Conservation (phyloP, 2,113 vertebrate species). For the Seriola quinqueradiata region DNA sequence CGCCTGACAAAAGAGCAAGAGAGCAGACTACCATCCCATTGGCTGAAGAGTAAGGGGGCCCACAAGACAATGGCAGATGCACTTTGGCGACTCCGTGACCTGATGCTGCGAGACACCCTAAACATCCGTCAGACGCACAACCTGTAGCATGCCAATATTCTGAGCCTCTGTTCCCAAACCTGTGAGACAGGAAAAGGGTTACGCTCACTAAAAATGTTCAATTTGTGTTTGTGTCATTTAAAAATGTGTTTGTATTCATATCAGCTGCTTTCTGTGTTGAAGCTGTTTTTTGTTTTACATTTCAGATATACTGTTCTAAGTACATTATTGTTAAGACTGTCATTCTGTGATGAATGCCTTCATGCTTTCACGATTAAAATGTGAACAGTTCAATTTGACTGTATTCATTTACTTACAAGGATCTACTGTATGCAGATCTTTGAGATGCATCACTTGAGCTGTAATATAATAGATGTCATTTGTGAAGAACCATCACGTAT, state of each 20-base stretch:
- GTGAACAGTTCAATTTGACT: conserved; percentile 45
- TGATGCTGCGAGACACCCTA: conserved; percentile 97
- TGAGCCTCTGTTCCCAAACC: conserved; percentile 73
- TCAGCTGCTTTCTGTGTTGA: conserved; percentile 66
- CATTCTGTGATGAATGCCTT: conserved; percentile 72
- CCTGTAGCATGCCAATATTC: conserved; percentile 82
- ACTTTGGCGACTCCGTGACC: conserved; percentile 95
- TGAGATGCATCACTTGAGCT: neutral
- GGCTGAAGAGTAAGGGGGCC: conserved; percentile 98
- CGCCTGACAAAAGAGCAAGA: conserved; percentile 98
- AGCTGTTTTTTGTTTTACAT: conserved; percentile 74
- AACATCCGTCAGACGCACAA: conserved; percentile 95
- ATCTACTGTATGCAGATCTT: neutral
- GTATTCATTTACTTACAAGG: conserved; percentile 6
- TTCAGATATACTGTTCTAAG: conserved; percentile 71
- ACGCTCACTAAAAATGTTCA: conserved; percentile 75
- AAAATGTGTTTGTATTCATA: conserved; percentile 59
- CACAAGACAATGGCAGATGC: conserved; percentile 99
- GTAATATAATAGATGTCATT: neutral
- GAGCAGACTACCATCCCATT: conserved; percentile 95
- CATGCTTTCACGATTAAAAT: conserved; percentile 74
- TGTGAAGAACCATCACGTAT: neutral
- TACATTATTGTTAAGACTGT: conserved; percentile 72
- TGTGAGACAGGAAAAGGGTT: conserved; percentile 65
- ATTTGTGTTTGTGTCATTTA: conserved; percentile 71